phyloP scores from a whole-genome alignment of 2,797 vertebrate genomes.

The Hyperoplus lanceolatus region DNA sequence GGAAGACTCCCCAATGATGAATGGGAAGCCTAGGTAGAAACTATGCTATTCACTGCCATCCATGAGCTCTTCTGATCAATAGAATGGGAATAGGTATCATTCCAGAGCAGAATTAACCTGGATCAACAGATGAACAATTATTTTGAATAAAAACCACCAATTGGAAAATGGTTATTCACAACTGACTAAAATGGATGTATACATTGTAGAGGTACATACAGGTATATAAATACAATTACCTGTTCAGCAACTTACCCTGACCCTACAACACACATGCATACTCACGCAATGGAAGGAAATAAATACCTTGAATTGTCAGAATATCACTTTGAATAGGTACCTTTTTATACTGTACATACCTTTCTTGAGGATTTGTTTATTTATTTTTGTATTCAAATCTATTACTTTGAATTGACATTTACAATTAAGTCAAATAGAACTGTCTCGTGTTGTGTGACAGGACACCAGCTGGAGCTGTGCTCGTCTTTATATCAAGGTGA shows the following conservation, averaged over 20 bases:
- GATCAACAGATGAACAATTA: conserved; percentile 33
- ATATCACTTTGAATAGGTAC: neutral
- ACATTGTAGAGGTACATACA: neutral
- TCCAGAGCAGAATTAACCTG: conserved; percentile 13
- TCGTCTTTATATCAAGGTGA: conserved; percentile 28
- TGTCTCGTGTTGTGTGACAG: conserved; percentile 24
- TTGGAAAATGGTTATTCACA: too few relatives aligned
- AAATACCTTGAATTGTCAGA: neutral
- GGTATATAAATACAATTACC: neutral
- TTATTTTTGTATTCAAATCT: neutral
- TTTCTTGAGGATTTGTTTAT: neutral
- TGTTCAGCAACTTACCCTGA: neutral
- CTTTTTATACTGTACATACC: neutral
- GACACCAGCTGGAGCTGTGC: conserved; percentile 34
- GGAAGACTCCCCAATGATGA: neutral
- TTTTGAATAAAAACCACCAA: too few relatives aligned
- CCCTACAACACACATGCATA: neutral
- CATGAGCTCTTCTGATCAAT: conserved; percentile 9
- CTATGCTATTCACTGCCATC: neutral
- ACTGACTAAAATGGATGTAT: neutral
- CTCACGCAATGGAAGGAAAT: neutral
- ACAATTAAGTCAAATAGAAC: conserved; percentile 43
- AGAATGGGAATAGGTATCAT: conserved; percentile 9
- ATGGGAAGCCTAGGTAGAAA: neutral
- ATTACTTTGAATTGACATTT: conserved; percentile 50